Evolutionary conservation across 2,113 vertebrate species (phyloP).

Genomic region (Triplophysa tibetana): DNA sequence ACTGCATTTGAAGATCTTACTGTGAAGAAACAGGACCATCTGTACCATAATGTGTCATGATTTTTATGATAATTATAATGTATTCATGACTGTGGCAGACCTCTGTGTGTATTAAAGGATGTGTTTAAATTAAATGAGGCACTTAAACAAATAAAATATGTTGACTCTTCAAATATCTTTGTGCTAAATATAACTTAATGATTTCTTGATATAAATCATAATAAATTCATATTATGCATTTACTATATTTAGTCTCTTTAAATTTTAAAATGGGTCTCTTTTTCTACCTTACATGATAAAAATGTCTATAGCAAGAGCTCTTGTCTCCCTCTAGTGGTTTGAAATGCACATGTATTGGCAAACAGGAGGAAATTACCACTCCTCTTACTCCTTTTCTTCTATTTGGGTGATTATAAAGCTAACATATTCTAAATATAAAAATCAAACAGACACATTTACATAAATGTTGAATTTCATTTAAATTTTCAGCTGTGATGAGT

Average conservation of each 20-base stretch:
- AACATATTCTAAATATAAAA: too few species aligned
- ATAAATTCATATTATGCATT: background rate
- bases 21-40: background rate
- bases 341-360: background rate
- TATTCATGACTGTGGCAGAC: background rate
- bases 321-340: slow-evolving; percentile 45
- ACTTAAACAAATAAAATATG: background rate
- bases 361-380: too few species aligned
- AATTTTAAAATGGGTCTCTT: background rate
- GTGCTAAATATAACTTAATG: background rate
- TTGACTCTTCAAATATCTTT: background rate
- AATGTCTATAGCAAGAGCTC: background rate
- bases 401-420: too few species aligned
- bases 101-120: background rate
- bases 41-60: slow-evolving; percentile 9
- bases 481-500: too few species aligned
- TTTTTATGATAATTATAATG: slow-evolving; percentile 1
- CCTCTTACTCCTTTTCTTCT: background rate
- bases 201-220: background rate
- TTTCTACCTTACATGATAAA: background rate
- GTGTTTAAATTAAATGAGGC: slow-evolving; percentile 12
- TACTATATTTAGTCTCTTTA: background rate
- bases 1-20: slow-evolving; percentile 69
- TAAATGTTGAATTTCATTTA: too few species aligned
- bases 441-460: too few species aligned